A percentile compares a stretch with the other conserved stretches of the same genome.
Evolutionary conservation across 2,797 vertebrate genomes (phyloP).

Genomic region (Sciurus carolinensis): DNA sequence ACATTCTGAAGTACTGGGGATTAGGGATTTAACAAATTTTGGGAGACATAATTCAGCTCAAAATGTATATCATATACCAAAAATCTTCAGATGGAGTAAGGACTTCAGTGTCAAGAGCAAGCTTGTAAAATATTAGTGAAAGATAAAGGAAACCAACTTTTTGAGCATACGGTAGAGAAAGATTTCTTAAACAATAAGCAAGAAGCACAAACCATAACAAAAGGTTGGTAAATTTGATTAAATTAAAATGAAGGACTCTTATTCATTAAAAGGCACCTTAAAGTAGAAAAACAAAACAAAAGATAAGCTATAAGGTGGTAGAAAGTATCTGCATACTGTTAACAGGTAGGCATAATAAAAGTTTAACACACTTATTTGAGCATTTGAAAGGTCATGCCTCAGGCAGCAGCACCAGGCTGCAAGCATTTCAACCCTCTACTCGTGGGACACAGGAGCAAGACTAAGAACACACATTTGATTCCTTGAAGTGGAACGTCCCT

Average conservation of each 20-base stretch:
- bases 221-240: not conserved
- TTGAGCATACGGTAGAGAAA: not conserved
- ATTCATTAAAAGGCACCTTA: not conserved
- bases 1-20: not conserved
- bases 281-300: constrained; percentile 5
- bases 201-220: not conserved
- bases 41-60: not conserved
- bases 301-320: not conserved
- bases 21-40: not conserved
- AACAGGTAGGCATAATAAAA: not conserved
- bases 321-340: not conserved
- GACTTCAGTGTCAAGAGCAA: not conserved
- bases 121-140: not conserved
- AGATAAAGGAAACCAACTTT: not conserved
- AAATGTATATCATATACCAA: not conserved
- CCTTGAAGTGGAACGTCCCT: not conserved
- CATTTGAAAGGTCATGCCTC: not conserved
- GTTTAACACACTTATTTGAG: not conserved
- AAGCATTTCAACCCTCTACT: not conserved
- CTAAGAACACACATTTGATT: not conserved
- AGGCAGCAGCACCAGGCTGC: not conserved
- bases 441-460: not conserved
- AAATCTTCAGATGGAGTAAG: not conserved
- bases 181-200: not conserved
- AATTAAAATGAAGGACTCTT: constrained; percentile 19